phyloP scores from a whole-genome alignment of 2,797 vertebrate genomes.

The Falco columbarius region DNA sequence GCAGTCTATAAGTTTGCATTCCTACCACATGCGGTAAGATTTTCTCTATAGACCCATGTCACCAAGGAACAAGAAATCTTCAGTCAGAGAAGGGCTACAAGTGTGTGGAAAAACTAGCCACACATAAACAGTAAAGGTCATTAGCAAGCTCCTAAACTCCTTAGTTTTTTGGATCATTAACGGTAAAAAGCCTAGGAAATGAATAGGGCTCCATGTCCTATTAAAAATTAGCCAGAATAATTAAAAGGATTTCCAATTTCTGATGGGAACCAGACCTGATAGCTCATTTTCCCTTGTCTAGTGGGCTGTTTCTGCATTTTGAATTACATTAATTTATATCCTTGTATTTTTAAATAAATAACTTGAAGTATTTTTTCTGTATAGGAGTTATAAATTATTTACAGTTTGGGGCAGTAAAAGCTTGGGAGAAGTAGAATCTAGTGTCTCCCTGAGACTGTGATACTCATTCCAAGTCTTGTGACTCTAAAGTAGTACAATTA shows the following conservation, averaged over 20 bases:
- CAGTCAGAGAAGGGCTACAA: constrained; percentile 65
- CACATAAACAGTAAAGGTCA: constrained; percentile 48
- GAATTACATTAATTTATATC: neutral
- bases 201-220: constrained; percentile 29
- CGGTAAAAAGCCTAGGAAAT: constrained; percentile 35
- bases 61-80: constrained; percentile 68
- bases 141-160: constrained; percentile 48
- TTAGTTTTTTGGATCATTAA: constrained; percentile 57
- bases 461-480: neutral
- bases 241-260: constrained; percentile 35
- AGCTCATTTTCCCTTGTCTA: constrained; percentile 7
- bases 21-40: constrained; percentile 62
- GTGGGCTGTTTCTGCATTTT: constrained; percentile 10
- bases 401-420: neutral
- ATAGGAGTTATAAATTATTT: constrained; percentile 35
- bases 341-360: neutral
- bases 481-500: neutral
- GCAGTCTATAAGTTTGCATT: constrained; percentile 58
- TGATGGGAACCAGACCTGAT: constrained; percentile 24
- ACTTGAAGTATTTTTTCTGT: neutral
- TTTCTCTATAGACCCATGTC: constrained; percentile 63
- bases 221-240: constrained; percentile 68
- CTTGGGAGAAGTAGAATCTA: constrained; percentile 23
- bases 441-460: neutral
- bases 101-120: constrained; percentile 41